phyloP scores from a whole-genome alignment of 2,113 vertebrate genomes.

The Murina feae region DNA sequence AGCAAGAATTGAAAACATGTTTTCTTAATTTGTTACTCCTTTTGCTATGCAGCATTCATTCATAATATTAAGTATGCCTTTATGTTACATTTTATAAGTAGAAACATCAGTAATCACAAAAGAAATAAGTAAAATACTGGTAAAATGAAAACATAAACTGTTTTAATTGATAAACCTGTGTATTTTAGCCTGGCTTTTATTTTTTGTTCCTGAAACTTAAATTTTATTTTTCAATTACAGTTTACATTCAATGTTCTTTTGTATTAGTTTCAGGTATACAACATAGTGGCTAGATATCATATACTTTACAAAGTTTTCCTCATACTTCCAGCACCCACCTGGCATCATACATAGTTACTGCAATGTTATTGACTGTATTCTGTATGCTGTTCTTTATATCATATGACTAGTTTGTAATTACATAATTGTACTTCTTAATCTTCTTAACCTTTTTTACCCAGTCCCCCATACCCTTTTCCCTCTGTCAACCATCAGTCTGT shows the following conservation, averaged over 20 bases:
- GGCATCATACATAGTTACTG: background rate
- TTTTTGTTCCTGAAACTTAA: background rate
- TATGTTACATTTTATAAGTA: constrained; percentile 29
- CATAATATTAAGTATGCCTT: background rate
- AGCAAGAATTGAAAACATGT: background rate
- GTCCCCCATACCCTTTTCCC: background rate
- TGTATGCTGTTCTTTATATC: background rate
- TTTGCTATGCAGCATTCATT: background rate
- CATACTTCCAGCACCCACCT: background rate
- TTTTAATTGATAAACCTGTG: background rate
- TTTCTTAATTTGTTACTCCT: background rate
- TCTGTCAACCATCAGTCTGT: background rate
- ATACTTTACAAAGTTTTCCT: background rate
- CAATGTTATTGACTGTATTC: background rate
- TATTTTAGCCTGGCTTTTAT: background rate
- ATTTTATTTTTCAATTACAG: background rate
- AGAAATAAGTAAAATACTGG: background rate
- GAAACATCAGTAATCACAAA: background rate
- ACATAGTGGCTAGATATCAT: background rate
- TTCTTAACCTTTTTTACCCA: background rate
- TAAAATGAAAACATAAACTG: background rate
- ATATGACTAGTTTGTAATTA: background rate
- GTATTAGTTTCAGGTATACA: background rate
- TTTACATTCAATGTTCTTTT: background rate
- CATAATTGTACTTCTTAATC: background rate